Base-by-base conservation (phyloP, 2,888 invertebrate species). In the Drepanosiphum platanoidis region DNA sequence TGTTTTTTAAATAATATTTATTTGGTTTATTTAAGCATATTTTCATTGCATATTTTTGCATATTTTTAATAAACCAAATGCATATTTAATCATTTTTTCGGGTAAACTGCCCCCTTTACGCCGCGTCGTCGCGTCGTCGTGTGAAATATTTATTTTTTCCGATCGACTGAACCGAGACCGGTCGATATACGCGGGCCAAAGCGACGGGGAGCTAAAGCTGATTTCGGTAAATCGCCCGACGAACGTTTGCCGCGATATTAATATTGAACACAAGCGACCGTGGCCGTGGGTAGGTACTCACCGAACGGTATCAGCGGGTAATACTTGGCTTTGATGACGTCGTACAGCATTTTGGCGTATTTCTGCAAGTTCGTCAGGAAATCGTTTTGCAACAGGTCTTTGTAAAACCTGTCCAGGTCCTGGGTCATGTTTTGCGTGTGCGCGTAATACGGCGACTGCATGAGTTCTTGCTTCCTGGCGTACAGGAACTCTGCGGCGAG, bases 381-480 rank as follows among this genome's bases (percentile, higher is more conserved):
- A 88, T 95, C 95, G 89, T 96, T 94, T 86, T 93, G 92, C 78
- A 93, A 92, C 11, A 96, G 91, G 88, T 96, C 96, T 86, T 93
- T 93, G 89, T 95, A 96, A 77, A 96, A 92, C 89, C 90, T 91
- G 78, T 96, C 96, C 87, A 96, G 90, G 89, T 96, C 95, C 88
- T 94, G 94, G 0, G 95, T 94, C 88, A 96, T 93, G 86, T 94
- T 94, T 1, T 94, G 92, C 18, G 96, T 93, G 88, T 94, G 94
- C 87, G 93, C 94, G 89, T 95, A 96, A 88, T 95, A 96, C 0
- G 95, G 94, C 0, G 95, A 95, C 79, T 93, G 94, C 1, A 95
- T 93, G 87, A 96, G 90, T 89, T 96, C 95, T 87, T 93, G 94
- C 75, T 94, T 94, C 4, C 95, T 92, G 86, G 94, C 93, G 88